Conservation (phyloP, 2,113 vertebrate species). For the Halichoerus grypus region DNA sequence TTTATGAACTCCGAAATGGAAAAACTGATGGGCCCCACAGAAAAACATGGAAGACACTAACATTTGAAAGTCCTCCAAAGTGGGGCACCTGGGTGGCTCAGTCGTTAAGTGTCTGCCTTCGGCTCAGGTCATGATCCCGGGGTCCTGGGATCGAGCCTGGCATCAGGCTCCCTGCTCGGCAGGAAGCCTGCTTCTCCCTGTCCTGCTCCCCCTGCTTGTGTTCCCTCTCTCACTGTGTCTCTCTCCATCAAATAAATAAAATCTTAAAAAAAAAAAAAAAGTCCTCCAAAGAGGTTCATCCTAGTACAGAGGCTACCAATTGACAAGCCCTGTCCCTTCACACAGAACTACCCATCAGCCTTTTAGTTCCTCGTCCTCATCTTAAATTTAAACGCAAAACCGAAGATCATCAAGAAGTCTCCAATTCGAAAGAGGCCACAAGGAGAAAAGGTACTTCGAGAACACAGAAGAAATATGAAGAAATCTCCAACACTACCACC, state of each 20-base stretch:
- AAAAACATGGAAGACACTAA: background rate
- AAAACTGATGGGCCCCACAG: background rate
- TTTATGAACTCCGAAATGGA: background rate
- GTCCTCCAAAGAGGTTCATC: background rate
- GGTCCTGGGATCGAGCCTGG: too few species aligned
- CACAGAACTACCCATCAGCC: background rate
- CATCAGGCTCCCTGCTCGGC: too few species aligned
- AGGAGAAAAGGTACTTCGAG: background rate
- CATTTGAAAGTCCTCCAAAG: background rate
- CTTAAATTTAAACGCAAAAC: conserved; percentile 21
- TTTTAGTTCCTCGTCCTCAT: background rate
- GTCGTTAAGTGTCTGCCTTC: too few species aligned
- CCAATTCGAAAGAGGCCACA: background rate
- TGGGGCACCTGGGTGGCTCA: too few species aligned
- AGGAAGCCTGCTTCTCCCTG: too few species aligned
- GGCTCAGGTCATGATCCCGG: too few species aligned
- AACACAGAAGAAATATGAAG: background rate
- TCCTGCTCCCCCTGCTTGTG: too few species aligned
- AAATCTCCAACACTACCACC: background rate
- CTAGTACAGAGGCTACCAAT: background rate
- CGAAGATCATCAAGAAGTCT: background rate
- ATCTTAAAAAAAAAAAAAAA: background rate
- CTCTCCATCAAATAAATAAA: too few species aligned
- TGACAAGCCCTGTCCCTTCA: background rate
- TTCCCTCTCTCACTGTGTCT: too few species aligned